These are phyloP conservation scores for Melipona quadrifasciata DNA, from an alignment of 1,140 invertebrate genomes.

Conservation along the genomic window DNA sequence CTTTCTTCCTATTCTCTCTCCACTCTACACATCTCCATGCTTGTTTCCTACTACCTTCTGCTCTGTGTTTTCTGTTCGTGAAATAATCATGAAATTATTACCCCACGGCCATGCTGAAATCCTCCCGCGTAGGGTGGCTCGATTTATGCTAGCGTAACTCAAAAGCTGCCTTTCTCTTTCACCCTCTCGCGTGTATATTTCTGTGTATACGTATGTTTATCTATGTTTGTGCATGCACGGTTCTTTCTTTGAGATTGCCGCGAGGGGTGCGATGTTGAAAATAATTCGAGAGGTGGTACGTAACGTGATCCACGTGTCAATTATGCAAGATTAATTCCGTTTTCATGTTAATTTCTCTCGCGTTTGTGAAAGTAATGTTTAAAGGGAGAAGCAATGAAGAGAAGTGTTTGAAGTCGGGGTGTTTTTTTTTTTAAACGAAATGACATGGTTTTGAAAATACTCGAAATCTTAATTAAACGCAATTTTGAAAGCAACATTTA, in stretches of 20 bases:
- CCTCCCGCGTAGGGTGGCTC: not conserved
- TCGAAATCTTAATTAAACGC: not conserved
- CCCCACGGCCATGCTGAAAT: constrained; percentile 54
- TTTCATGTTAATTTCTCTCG: not conserved
- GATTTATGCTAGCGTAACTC: constrained; percentile 25
- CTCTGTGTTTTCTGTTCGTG: constrained; percentile 60
- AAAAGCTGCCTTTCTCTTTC: constrained; percentile 14
- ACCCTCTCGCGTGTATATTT: not conserved
- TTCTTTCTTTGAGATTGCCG: constrained; percentile 3
- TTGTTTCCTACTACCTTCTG: not conserved
- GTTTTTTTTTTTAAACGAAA: too few species aligned
- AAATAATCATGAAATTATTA: constrained; percentile 81
- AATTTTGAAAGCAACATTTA: too few species aligned
- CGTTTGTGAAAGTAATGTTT: not conserved
- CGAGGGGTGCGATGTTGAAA: not conserved
- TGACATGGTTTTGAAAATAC: not conserved
- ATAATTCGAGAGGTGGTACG: constrained; percentile 1
- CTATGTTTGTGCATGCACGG: too few species aligned
- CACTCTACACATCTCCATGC: not conserved
- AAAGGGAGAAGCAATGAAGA: not conserved
- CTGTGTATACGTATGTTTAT: not conserved
- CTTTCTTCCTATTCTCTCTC: not conserved
- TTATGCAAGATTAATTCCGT: constrained; percentile 29
- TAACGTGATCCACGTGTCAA: not conserved
- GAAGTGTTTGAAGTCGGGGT: not conserved